Percentiles rank a stretch among this genome's conserved stretches.
These are phyloP conservation scores for Ctenicera cuprea DNA, from an alignment of 2,888 invertebrate species.

Conservation along the genomic window DNA sequence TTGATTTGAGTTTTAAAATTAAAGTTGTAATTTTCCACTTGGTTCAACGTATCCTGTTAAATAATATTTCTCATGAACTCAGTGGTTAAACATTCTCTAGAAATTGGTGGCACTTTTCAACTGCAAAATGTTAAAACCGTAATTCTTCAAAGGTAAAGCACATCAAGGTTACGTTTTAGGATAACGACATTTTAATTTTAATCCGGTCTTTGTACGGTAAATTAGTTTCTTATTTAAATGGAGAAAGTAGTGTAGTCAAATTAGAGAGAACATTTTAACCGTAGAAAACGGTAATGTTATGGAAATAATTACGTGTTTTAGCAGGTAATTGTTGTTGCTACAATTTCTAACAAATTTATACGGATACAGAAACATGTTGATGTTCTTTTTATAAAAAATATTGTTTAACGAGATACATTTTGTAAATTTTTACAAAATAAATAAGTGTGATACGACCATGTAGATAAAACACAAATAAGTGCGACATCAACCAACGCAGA, in stretches of 20 bases:
- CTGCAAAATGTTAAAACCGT: not conserved
- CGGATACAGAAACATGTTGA: not conserved
- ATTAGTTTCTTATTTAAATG: conserved; percentile 17
- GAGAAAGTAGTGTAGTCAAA: conserved; percentile 25
- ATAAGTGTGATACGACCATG: not conserved
- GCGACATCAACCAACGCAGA: conserved; percentile 11
- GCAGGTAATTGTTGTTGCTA: no score
- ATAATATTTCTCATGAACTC: not conserved
- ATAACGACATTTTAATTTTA: conserved; percentile 28
- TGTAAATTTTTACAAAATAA: not conserved
- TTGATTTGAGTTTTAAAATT: not conserved
- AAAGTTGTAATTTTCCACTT: not conserved
- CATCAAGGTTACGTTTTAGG: conserved; percentile 3
- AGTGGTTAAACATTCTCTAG: not conserved
- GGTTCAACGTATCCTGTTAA: not conserved
- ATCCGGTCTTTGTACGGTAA: conserved; percentile 16
- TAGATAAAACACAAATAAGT: not conserved
- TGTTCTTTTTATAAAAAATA: not conserved
- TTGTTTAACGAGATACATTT: no score
- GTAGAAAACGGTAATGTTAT: conserved; percentile 20
- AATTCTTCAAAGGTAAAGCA: conserved; percentile 9
- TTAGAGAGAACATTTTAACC: conserved; percentile 14
- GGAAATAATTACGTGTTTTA: not conserved
- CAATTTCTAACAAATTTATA: not conserved
- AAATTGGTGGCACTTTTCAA: not conserved